These are phyloP conservation scores for Pitangus sulphuratus DNA, from an alignment of 2,797 vertebrate species.

Conservation along the genomic window DNA sequence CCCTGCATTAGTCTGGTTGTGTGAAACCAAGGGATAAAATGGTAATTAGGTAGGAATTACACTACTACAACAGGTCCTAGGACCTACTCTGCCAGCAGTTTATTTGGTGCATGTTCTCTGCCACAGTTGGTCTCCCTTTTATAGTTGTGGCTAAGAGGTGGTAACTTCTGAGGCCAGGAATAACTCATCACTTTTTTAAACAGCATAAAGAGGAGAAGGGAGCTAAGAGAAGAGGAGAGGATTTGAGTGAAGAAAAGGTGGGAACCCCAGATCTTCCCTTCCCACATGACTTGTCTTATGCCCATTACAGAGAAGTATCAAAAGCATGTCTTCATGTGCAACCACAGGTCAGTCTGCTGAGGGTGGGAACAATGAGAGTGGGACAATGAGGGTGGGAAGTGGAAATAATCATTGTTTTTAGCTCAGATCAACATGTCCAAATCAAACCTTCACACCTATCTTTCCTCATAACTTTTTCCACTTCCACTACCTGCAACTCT, in stretches of 20 bases:
- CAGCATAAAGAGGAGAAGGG: neutral
- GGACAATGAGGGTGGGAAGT: conserved; percentile 28
- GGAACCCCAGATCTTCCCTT: neutral
- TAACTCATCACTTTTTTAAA: neutral
- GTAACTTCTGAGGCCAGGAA: neutral
- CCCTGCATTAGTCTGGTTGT: neutral
- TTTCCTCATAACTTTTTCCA: conserved; percentile 66
- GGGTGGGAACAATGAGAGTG: neutral
- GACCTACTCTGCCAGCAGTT: neutral
- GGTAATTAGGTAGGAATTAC: neutral
- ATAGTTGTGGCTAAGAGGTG: neutral
- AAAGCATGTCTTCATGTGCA: neutral
- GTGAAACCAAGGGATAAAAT: neutral
- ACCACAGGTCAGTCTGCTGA: neutral
- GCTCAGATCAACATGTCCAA: conserved; percentile 4
- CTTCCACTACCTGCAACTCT: conserved; percentile 48
- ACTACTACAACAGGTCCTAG: neutral
- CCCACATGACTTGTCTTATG: neutral
- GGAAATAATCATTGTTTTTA: conserved; percentile 46
- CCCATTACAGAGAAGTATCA: neutral
- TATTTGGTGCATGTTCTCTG: neutral
- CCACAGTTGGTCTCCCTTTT: neutral
- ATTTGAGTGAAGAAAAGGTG: neutral
- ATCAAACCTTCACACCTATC: conserved; percentile 53
- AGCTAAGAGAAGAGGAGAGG: neutral